phyloP scores from a whole-genome alignment of 1,140 invertebrate species.

The Drosophila ogumai region DNA sequence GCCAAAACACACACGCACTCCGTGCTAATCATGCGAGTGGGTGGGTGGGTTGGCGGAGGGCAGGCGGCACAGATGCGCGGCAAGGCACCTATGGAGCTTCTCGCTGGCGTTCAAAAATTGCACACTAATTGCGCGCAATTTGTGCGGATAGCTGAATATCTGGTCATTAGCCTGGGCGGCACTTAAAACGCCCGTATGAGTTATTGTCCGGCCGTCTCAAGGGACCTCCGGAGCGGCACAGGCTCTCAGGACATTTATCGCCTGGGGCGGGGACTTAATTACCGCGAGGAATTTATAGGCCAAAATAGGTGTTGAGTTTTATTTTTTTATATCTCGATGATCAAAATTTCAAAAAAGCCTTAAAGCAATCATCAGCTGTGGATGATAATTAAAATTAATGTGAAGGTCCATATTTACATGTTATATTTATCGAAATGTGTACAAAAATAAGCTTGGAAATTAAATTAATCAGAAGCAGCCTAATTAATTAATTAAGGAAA shows the following conservation, averaged over 20 bases:
- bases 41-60: neutral
- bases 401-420: no score
- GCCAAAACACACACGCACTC: conserved; percentile 67
- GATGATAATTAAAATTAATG: conserved; percentile 58
- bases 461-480: no score
- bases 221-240: conserved; percentile 16
- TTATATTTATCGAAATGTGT: no score
- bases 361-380: conserved; percentile 36
- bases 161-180: conserved; percentile 72
- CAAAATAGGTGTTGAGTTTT: conserved; percentile 47
- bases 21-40: conserved; percentile 65
- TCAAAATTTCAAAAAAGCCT: neutral
- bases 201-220: conserved; percentile 63
- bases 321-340: conserved; percentile 40
- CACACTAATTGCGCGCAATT: conserved; percentile 79
- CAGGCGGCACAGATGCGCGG: conserved; percentile 65
- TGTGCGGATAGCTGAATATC: conserved; percentile 53
- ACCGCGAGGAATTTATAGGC: conserved; percentile 65
- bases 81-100: conserved; percentile 45
- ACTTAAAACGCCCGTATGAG: conserved; percentile 77
- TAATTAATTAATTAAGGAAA: no score
- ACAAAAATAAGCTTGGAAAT: no score
- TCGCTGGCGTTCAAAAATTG: conserved; percentile 70
- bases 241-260: conserved; percentile 47
- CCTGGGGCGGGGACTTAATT: conserved; percentile 59